Percentiles rank a stretch among this genome's conserved stretches.
These are phyloP conservation scores for Tenrec ecaudatus DNA, from an alignment of 2,113 vertebrate species.

Conservation along the genomic window DNA sequence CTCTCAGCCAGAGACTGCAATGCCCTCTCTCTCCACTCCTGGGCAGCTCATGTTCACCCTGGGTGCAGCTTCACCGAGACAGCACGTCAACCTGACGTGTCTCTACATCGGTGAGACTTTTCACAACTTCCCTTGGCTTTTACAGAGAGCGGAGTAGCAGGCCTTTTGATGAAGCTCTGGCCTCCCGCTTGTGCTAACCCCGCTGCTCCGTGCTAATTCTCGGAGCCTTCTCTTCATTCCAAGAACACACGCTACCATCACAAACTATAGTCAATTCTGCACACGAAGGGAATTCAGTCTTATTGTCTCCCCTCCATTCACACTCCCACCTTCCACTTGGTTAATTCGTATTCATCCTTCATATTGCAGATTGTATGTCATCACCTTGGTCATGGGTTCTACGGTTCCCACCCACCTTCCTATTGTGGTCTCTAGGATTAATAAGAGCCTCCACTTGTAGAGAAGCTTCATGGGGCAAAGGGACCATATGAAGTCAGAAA, in stretches of 20 bases:
- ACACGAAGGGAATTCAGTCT: neutral
- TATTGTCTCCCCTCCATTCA: neutral
- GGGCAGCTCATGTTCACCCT: neutral
- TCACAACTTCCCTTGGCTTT: neutral
- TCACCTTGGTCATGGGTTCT: neutral
- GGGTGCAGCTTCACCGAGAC: neutral
- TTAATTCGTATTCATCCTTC: neutral
- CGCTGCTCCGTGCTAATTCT: neutral
- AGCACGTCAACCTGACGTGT: neutral
- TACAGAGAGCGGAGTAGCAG: neutral
- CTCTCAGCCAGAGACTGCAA: too few relatives aligned
- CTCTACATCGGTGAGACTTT: neutral
- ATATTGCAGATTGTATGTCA: neutral
- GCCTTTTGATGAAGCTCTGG: neutral
- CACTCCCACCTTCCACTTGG: neutral
- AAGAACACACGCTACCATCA: neutral
- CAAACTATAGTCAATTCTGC: neutral
- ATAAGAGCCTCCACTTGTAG: neutral
- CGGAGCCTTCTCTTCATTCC: neutral
- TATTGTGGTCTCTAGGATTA: neutral
- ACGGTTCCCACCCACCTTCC: neutral
- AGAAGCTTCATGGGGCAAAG: neutral
- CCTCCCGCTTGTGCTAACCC: neutral
- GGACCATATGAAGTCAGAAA: neutral
- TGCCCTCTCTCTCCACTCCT: too few relatives aligned